These are phyloP conservation scores for Malurus melanocephalus DNA, from an alignment of 2,113 vertebrate genomes.

Conservation along the genomic window DNA sequence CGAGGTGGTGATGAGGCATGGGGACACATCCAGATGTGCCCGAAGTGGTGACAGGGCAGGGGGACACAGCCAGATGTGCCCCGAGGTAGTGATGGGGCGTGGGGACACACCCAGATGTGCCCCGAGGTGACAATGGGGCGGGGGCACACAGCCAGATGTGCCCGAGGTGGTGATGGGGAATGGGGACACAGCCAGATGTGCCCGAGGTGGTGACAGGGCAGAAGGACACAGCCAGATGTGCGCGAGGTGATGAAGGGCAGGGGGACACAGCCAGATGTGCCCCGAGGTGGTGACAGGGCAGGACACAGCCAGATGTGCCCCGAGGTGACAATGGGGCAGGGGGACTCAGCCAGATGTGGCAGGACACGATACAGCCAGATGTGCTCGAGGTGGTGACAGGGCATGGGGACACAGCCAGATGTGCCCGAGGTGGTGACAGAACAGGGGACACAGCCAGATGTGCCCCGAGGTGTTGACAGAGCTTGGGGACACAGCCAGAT, in stretches of 20 bases:
- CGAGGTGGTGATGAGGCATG: fast-evolving
- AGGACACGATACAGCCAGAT: not conserved
- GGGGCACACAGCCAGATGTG: not conserved
- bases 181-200: too few relatives aligned
- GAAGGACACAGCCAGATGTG: not conserved
- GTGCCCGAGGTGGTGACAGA: too few relatives aligned
- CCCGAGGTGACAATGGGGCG: not conserved
- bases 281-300: not conserved
- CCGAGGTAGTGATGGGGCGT: too few relatives aligned
- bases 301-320: not conserved
- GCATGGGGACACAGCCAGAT: not conserved
- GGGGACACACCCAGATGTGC: too few relatives aligned
- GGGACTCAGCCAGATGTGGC: not conserved
- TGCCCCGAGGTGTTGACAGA: not conserved
- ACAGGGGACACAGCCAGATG: not conserved
- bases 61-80: too few relatives aligned
- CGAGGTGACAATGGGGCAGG: not conserved
- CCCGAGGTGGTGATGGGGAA: not conserved
- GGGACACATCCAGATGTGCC: not conserved
- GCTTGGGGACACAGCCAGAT: too few relatives aligned
- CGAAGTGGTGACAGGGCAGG: too few relatives aligned
- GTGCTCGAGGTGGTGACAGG: not conserved
- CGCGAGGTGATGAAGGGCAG: not conserved
- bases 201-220: too few relatives aligned
- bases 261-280: not conserved